Conservation (phyloP, 1,140 invertebrate genomes). For the Neoseiulus cucumeris region DNA sequence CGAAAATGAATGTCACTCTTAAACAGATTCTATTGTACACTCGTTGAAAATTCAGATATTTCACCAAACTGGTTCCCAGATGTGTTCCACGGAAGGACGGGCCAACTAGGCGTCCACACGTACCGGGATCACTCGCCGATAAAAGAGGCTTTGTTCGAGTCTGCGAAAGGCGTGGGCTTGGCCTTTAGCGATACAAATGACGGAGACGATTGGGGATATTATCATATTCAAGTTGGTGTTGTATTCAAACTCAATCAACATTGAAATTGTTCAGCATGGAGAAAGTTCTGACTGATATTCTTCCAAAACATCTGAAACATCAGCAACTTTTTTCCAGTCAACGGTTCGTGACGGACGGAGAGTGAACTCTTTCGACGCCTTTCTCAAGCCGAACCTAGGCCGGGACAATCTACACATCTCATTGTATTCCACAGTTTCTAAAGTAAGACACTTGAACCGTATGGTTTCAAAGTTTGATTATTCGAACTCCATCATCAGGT, state of each 20-base stretch:
- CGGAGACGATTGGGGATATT: neutral
- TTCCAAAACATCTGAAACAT: neutral
- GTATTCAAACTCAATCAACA: neutral
- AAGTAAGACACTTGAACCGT: too few species aligned
- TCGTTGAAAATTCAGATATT: neutral
- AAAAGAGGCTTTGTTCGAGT: neutral
- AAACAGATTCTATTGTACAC: neutral
- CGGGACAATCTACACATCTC: neutral
- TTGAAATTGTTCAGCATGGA: neutral
- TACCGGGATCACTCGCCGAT: neutral
- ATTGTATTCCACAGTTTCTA: neutral
- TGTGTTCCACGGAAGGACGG: neutral
- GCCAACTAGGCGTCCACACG: neutral
- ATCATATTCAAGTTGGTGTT: neutral
- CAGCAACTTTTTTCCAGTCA: neutral
- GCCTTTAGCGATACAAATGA: neutral
- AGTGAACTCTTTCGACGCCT: neutral
- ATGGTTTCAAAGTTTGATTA: too few species aligned
- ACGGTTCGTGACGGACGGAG: neutral
- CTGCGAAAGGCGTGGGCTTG: neutral
- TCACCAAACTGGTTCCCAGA: neutral
- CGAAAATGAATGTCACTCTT: neutral
- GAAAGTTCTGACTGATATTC: too few species aligned
- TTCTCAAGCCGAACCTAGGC: neutral
- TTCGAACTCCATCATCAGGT: too few species aligned